Evolutionary conservation across 2,888 invertebrate genomes (phyloP).

Genomic region (Deilephila elpenor): DNA sequence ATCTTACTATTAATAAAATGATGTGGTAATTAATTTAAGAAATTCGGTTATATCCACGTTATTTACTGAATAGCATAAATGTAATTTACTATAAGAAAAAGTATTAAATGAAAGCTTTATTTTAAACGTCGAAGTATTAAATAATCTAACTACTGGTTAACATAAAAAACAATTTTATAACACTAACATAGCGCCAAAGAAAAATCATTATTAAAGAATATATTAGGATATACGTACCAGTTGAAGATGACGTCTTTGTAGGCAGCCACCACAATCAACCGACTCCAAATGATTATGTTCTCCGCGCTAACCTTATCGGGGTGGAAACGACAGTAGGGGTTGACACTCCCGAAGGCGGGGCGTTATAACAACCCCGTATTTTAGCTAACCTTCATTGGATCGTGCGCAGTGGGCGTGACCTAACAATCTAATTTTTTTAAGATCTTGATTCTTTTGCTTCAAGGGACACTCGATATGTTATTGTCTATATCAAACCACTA

Average conservation of each 20-base stretch:
- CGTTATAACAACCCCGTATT: slow-evolving; percentile 50
- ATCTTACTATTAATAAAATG: no score
- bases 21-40: no score
- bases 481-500: slow-evolving; percentile 10
- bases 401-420: slow-evolving; percentile 51
- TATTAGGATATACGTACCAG: slow-evolving; percentile 13
- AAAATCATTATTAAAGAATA: not conserved
- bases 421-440: slow-evolving; percentile 24
- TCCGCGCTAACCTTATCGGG: slow-evolving; percentile 46
- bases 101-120: no score
- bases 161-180: no score
- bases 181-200: not conserved
- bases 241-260: slow-evolving; percentile 4
- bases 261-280: slow-evolving; percentile 42
- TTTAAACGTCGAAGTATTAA: no score
- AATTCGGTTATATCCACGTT: no score
- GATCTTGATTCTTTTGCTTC: slow-evolving; percentile 41
- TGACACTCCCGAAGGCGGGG: slow-evolving; percentile 56
- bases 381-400: slow-evolving; percentile 54
- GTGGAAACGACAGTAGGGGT: slow-evolving; percentile 51
- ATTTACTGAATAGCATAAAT: no score
- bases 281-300: slow-evolving; percentile 50
- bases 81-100: no score
- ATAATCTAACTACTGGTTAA: no score
- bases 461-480: slow-evolving; percentile 36